phyloP scores from a whole-genome alignment of 2,113 vertebrate species.

The Psephotus haematonotus region DNA sequence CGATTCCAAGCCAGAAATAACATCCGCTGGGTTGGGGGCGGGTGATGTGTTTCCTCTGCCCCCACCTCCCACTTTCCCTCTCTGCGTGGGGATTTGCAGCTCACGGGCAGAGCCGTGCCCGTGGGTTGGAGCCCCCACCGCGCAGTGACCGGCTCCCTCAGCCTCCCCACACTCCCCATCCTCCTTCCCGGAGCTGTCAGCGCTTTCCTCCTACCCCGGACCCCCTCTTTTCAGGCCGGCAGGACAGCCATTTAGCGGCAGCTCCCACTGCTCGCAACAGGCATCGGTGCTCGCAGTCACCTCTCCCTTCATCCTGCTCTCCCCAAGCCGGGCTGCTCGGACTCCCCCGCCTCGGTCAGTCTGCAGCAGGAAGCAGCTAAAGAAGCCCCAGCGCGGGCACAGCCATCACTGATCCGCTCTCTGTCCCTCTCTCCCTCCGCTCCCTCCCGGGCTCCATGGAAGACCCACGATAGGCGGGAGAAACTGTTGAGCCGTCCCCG shows the following conservation, averaged over 20 bases:
- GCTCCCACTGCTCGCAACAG: neutral
- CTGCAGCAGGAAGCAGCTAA: neutral
- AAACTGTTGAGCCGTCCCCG: neutral
- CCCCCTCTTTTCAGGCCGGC: neutral
- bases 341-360: neutral
- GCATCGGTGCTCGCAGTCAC: neutral
- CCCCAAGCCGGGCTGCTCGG: neutral
- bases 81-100: neutral
- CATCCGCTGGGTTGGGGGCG: neutral
- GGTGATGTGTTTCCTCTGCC: neutral
- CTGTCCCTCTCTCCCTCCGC: neutral
- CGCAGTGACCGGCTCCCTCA: neutral
- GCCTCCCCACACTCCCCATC: neutral
- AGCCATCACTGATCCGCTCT: neutral
- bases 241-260: neutral
- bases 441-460: neutral
- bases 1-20: slow-evolving; percentile 29
- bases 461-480: neutral
- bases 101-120: neutral
- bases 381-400: neutral
- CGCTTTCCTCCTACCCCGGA: neutral
- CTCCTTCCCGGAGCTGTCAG: neutral
- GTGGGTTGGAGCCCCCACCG: neutral
- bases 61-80: neutral
- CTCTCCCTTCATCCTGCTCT: neutral